phyloP scores from a whole-genome alignment of 2,888 invertebrate genomes.

The Clostera curtula region DNA sequence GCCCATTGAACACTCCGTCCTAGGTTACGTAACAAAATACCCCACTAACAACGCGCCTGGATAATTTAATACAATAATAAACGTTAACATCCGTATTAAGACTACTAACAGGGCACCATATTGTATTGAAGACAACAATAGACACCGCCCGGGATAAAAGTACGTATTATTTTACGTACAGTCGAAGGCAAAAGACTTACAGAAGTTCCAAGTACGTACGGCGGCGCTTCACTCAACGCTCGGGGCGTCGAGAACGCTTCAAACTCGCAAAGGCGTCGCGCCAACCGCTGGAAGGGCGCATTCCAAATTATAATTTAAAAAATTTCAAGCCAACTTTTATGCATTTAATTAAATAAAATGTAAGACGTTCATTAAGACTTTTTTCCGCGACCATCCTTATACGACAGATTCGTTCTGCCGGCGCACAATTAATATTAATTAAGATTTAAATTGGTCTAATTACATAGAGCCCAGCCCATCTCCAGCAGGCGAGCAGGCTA shows the following conservation, averaged over 20 bases:
- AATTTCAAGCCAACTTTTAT: conserved; percentile 8
- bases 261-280: conserved; percentile 27
- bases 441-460: conserved; percentile 75
- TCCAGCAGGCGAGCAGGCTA: conserved; percentile 47
- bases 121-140: conserved; percentile 59
- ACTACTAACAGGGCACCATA: conserved; percentile 56
- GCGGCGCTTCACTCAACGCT: conserved; percentile 23
- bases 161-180: conserved; percentile 62
- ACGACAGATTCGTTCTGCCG: conserved; percentile 71
- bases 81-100: conserved; percentile 70
- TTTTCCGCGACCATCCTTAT: conserved; percentile 53
- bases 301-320: conserved; percentile 20
- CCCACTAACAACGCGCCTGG: conserved; percentile 15
- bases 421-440: conserved; percentile 74
- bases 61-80: conserved; percentile 61
- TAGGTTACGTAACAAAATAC: too few relatives aligned
- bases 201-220: conserved; percentile 20
- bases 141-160: conserved; percentile 47
- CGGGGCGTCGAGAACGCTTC: conserved; percentile 31
- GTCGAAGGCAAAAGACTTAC: conserved; percentile 39
- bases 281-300: conserved; percentile 17
- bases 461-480: conserved; percentile 66
- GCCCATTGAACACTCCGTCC: too few relatives aligned
- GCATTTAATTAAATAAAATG: conserved; percentile 23
- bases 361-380: conserved; percentile 32